Conservation (phyloP, 2,797 vertebrate species). For the Triplophysa yarkandensis region DNA sequence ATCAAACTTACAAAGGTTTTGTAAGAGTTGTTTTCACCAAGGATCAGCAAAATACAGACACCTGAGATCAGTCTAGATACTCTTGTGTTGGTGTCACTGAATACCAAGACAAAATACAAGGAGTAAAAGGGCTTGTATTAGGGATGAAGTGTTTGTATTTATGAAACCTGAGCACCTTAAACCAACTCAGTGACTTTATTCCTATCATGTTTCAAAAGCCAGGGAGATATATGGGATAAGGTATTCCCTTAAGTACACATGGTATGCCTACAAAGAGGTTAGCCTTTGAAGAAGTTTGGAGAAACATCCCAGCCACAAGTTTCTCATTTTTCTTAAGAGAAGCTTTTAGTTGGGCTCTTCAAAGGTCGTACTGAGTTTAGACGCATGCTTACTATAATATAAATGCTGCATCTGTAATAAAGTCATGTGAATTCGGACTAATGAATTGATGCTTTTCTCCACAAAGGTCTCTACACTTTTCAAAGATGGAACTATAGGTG, state of each 20-base stretch:
- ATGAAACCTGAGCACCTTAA: slow-evolving; percentile 39
- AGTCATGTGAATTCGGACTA: background rate
- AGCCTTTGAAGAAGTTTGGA: slow-evolving; percentile 22
- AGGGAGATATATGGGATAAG: slow-evolving; percentile 6
- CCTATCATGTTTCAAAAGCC: slow-evolving; percentile 17
- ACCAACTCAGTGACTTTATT: slow-evolving; percentile 1
- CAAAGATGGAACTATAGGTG: slow-evolving; percentile 90
- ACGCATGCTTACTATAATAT: background rate
- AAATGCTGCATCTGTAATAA: background rate
- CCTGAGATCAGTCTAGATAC: background rate
- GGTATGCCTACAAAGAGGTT: slow-evolving; percentile 3
- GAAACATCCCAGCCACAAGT: background rate
- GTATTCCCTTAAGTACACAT: slow-evolving; percentile 22
- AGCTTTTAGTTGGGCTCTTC: background rate
- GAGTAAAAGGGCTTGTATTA: slow-evolving; percentile 12
- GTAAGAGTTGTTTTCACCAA: slow-evolving; percentile 1
- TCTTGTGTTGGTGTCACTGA: background rate
- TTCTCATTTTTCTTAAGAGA: slow-evolving; percentile 22
- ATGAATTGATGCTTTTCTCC: slow-evolving; percentile 45
- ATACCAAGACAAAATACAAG: slow-evolving; percentile 27
- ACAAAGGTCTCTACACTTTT: slow-evolving; percentile 89
- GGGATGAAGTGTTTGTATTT: slow-evolving; percentile 9
- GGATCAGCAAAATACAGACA: slow-evolving; percentile 6
- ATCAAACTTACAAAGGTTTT: slow-evolving; percentile 8
- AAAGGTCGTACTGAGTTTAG: slow-evolving; percentile 7